Percentiles rank a stretch among this genome's conserved stretches.
Conservation (phyloP, 2,797 vertebrate species). For the Pelobates cultripes region DNA sequence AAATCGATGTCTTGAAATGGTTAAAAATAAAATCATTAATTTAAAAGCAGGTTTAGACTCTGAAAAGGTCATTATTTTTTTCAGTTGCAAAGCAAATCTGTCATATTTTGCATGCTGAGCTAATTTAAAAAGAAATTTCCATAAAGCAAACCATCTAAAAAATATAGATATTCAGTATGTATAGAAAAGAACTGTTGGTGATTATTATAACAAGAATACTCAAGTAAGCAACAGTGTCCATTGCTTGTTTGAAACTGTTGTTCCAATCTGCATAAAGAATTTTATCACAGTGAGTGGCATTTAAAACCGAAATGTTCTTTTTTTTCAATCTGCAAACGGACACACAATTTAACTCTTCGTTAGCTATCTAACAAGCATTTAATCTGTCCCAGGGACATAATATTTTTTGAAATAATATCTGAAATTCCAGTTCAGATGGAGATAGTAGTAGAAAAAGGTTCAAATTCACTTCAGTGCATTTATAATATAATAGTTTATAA, state of each 20-base stretch:
- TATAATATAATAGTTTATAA: too few species aligned
- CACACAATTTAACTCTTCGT: too few species aligned
- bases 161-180: slow-evolving; percentile 13
- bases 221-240: slow-evolving; percentile 29
- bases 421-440: too few species aligned
- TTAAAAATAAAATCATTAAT: too few species aligned
- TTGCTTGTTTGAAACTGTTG: slow-evolving; percentile 20
- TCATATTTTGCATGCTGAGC: slow-evolving; percentile 26
- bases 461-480: too few species aligned
- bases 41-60: too few species aligned
- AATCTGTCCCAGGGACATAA: too few species aligned
- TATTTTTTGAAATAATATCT: too few species aligned
- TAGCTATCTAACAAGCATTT: too few species aligned
- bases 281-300: slow-evolving; percentile 20
- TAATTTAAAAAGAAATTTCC: slow-evolving; percentile 27
- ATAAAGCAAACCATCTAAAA: slow-evolving; percentile 5
- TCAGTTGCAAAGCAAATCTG: background rate
- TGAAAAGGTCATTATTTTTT: background rate
- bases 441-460: too few species aligned
- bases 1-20: too few species aligned
- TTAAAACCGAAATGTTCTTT: background rate
- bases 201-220: slow-evolving; percentile 42
- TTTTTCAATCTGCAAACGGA: too few species aligned
- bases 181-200: slow-evolving; percentile 42
- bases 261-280: slow-evolving; percentile 12